Evolutionary conservation across 2,113 vertebrate species (phyloP).

Genomic region (Hippocampus zosterae): DNA sequence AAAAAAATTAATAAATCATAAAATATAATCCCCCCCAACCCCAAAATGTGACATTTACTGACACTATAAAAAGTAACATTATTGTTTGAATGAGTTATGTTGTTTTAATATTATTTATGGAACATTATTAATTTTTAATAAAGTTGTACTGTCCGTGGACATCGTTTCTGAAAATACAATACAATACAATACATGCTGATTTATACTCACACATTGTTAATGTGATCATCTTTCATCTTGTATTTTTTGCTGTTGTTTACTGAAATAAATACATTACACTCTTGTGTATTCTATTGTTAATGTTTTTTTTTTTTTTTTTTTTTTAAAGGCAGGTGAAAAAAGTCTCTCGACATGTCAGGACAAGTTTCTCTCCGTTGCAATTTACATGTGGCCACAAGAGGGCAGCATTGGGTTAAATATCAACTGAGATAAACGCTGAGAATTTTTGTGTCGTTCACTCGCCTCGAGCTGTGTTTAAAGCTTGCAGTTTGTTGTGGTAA

Average conservation of each 20-base stretch:
- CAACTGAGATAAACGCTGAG: background rate
- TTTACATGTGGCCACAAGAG: slow-evolving; percentile 45
- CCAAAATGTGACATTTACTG: background rate
- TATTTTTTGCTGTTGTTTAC: slow-evolving; percentile 6
- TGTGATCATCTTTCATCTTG: slow-evolving; percentile 33
- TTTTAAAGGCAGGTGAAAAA: background rate
- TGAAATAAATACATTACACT: background rate
- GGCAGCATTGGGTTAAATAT: slow-evolving; percentile 39
- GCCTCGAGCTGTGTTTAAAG: background rate
- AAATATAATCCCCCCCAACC: background rate
- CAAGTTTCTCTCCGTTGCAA: background rate
- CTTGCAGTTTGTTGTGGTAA: background rate
- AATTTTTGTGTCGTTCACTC: background rate
- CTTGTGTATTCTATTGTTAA: background rate
- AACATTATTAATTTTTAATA: background rate
- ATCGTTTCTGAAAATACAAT: background rate
- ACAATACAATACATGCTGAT: too few relatives aligned
- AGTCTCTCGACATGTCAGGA: background rate
- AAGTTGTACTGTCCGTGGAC: background rate
- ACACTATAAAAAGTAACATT: background rate
- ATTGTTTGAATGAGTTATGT: background rate
- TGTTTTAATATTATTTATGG: slow-evolving; percentile 13
- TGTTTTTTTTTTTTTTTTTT: too few relatives aligned
- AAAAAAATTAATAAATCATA: background rate
- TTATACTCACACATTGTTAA: slow-evolving; percentile 7